Evolutionary conservation across 2,888 invertebrate genomes (phyloP), one percentile per base, ranked within the genome.

Genomic region (Chaetogeoica ovagalla): DNA sequence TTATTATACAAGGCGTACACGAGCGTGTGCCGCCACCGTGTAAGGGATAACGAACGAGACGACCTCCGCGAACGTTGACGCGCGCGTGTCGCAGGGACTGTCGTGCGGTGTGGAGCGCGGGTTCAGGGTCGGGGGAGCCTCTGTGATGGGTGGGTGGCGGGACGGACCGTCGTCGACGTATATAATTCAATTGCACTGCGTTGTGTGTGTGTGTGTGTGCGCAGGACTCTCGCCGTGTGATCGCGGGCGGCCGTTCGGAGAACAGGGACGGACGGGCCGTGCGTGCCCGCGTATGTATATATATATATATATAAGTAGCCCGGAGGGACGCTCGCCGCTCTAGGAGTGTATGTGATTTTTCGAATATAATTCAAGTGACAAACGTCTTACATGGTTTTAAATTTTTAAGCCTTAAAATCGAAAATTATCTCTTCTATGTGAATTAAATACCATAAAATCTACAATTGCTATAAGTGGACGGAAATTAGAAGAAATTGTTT

Each of bases 181-280:
- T 76, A 66, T 76, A 76, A 76, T 76, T 76, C 76, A 76, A 76
- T 76, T 76, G 68, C 68, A 43, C 76, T 37, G 68, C 66, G 76
- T 76, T 68, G 52, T 73, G 62, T 11, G 73, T 23, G 37, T 13
- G 60, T 52, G 72, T 48, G 21, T 43, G 60, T 43, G 60, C 59
- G 60, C 17, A 37, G 72, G 48, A 71, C 7, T 9, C 57, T 59
- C 30, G 30, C 30, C 30, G 71, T 60, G 68, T 71, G 68, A 52
- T 57, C 21, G 70, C 30, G 71, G 43, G 68, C 60, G 68, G 30
- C 70, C 21, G 70, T 19, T 37, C 37, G 37, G 63, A 15, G 62
- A 62, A 62, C 30, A 30, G 30, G 30, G 30, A 30, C 30, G 30
- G 30, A 4, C 30, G 2, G 1, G 30, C 30, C 1, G 30, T 30